Evolutionary conservation across 92 coral and sea anemone species (phyloP).

Genomic region (Epizoanthus rinbou): DNA sequence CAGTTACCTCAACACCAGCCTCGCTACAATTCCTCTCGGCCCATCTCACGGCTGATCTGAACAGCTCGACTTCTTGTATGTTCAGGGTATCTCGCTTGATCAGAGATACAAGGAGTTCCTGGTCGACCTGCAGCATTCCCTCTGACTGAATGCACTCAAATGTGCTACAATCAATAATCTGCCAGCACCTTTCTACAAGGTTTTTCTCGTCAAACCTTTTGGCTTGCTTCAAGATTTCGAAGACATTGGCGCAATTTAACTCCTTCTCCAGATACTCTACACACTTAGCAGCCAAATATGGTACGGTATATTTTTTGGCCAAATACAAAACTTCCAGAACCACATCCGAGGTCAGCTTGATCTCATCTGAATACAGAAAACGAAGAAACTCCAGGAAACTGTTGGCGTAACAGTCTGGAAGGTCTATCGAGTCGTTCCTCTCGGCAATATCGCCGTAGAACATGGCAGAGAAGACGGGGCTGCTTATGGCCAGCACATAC

Average conservation of each 20-base stretch:
- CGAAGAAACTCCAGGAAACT: conserved; percentile 53
- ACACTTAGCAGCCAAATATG: conserved; percentile 49
- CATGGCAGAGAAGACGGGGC: background rate
- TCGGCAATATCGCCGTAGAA: conserved; percentile 6
- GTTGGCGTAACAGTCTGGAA: conserved; percentile 3
- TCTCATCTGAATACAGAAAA: conserved; percentile 56
- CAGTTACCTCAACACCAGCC: conserved; percentile 41
- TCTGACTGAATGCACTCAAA: conserved; percentile 47
- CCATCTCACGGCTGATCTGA: conserved; percentile 61
- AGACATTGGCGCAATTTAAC: conserved; percentile 49
- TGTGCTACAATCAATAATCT: conserved; percentile 48
- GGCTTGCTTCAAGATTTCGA: conserved; percentile 55
- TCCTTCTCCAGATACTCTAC: conserved; percentile 40
- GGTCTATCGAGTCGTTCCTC: background rate
- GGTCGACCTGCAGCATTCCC: conserved; percentile 45
- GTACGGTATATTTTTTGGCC: conserved; percentile 64
- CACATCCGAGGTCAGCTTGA: conserved; percentile 45
- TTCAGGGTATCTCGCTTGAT: conserved; percentile 52
- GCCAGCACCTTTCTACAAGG: conserved; percentile 57
- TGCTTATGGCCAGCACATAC: conserved; percentile 6
- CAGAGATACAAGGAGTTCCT: conserved; percentile 46
- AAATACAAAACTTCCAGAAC: conserved; percentile 53
- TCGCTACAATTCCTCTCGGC: conserved; percentile 52
- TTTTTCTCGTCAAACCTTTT: conserved; percentile 43
- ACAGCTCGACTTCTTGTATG: conserved; percentile 54